Base-by-base conservation (phyloP, 2,888 invertebrate species). In the Euzophera pinguis region DNA sequence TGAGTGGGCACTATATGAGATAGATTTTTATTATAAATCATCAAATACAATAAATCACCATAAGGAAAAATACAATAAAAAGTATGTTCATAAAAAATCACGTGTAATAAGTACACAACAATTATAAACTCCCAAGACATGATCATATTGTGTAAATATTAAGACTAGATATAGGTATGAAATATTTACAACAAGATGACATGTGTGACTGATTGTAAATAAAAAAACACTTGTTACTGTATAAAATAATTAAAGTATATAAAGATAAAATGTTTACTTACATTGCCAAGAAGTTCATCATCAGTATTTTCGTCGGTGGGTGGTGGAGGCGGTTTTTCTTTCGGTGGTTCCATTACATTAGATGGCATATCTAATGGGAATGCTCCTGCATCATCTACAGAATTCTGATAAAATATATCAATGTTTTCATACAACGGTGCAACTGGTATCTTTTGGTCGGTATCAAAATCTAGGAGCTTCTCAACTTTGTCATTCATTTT, bases 291-390 rank as follows among this genome's bases (percentile, higher is more conserved):
- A 53, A 91, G 82, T 66, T 88, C 89, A 65, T 90, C 77, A 10
- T 84, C 86, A 5, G 62, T 65, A 9, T 55, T 62, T 45, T 91
- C 89, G 52, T 93, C 93, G 50, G 91, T 90, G 0, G 95, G 95
- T 1, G 95, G 95, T 9, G 96, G 96, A 1, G 96, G 96, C 27
- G 96, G 97, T 69, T 96, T 96, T 72, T 96, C 96, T 70, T 93
- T 95, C n/a, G 95, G 95, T 10, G 96, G 96, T 70, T 95, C 95
- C 69, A 93, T 60, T 38, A 81, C 87, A 70, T 91, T 91, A 5
- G 91, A 81, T 0, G 93, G 91, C 61, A 93, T 81, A 57, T 92
- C 92, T 65, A 93, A 71, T 2, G 89, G 91, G 63, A 93, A 93
- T 0, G 84, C 82, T 50, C 65, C 74, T 1, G 66, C 64, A 6